Evolutionary conservation across 2,113 vertebrate species (phyloP).

Genomic region (Silurus asotus): DNA sequence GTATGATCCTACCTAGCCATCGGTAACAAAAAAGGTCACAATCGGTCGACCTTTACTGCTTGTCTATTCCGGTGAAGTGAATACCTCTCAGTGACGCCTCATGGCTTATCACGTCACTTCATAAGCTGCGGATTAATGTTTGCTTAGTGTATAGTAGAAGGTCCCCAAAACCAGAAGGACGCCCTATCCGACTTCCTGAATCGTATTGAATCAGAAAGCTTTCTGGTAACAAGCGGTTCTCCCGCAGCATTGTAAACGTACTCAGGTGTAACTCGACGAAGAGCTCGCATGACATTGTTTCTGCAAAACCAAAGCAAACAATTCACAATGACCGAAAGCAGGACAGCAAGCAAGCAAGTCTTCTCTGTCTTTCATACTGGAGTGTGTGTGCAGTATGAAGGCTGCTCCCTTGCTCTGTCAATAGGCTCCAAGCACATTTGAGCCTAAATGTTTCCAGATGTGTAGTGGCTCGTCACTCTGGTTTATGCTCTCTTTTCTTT

Average conservation of each 20-base stretch:
- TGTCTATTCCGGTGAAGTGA: too few species aligned
- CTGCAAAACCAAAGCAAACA: slow-evolving; percentile 18
- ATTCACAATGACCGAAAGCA: slow-evolving; percentile 22
- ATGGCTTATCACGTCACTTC: not conserved
- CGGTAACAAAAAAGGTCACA: too few species aligned
- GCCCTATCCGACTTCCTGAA: not conserved
- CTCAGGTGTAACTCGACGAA: not conserved
- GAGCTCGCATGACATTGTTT: not conserved
- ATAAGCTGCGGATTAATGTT: not conserved
- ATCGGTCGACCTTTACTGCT: too few species aligned
- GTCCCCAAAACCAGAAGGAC: not conserved
- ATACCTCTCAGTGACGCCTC: not conserved
- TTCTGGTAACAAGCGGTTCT: not conserved
- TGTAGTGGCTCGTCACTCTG: slow-evolving; percentile 60
- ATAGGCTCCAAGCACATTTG: slow-evolving; percentile 60
- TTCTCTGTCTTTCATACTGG: slow-evolving; percentile 16
- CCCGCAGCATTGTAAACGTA: not conserved
- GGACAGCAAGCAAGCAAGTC: not conserved
- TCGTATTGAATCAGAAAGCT: not conserved
- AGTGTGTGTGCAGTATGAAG: slow-evolving; percentile 3
- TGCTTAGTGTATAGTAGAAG: not conserved
- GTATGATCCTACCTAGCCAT: too few species aligned
- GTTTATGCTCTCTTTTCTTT: slow-evolving; percentile 44
- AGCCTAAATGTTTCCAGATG: slow-evolving; percentile 72
- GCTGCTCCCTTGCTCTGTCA: slow-evolving; percentile 25